Percentiles rank a stretch among this genome's conserved stretches.
Conservation (phyloP, 2,888 invertebrate species). For the Periphyllus acericola region DNA sequence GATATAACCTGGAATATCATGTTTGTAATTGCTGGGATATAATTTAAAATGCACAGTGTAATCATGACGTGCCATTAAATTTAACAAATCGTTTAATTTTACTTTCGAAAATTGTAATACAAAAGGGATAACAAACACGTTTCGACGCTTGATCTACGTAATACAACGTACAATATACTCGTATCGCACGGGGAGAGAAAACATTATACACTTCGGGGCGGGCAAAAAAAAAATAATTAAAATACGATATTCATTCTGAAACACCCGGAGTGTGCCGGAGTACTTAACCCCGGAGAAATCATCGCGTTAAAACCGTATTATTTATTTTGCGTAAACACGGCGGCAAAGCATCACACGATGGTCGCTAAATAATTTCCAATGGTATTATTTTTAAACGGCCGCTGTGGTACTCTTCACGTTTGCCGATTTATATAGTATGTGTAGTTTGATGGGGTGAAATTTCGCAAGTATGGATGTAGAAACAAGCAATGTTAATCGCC, state of each 20-base stretch:
- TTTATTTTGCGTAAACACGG: not conserved
- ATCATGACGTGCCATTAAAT: not conserved
- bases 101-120: not conserved
- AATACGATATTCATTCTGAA: too few relatives aligned
- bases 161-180: not conserved
- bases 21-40: not conserved
- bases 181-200: not conserved
- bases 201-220: too few relatives aligned
- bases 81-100: not conserved
- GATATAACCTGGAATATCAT: not conserved
- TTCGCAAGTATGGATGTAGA: not conserved
- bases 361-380: not conserved
- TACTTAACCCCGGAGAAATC: too few relatives aligned
- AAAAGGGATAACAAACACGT: too few relatives aligned
- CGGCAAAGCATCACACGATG: not conserved
- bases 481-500: slow-evolving; percentile 35
- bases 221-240: too few relatives aligned
- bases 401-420: not conserved
- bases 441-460: not conserved
- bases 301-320: too few relatives aligned
- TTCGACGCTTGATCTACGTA: too few relatives aligned
- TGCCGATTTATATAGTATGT: not conserved
- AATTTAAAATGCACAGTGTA: not conserved
- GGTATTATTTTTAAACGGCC: not conserved
- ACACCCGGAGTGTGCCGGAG: too few relatives aligned